Percentiles rank a stretch among this genome's conserved stretches.
Evolutionary conservation across 2,888 invertebrate genomes (phyloP).

Genomic region (Phasia obesa): DNA sequence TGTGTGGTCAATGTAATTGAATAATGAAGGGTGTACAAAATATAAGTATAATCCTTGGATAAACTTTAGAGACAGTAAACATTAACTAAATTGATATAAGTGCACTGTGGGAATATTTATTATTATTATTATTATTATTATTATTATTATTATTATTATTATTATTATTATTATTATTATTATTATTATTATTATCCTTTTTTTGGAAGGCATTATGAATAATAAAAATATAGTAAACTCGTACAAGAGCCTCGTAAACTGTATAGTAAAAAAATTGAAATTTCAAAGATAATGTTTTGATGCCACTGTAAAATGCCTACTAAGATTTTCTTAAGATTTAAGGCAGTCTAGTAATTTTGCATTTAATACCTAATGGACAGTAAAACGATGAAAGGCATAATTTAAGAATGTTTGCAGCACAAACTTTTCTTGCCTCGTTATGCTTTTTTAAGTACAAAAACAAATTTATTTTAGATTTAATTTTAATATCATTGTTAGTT

Average conservation of each 20-base stretch:
- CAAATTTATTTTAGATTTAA: conserved; percentile 68
- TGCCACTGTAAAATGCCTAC: conserved; percentile 1
- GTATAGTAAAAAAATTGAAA: no score
- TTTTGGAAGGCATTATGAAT: no score
- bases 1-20: conserved; percentile 52
- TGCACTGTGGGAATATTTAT: no score
- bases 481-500: conserved; percentile 68
- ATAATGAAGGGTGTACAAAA: conserved; percentile 34
- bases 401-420: conserved; percentile 34
- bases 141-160: no score
- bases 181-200: no score
- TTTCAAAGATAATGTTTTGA: background rate
- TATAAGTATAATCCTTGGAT: conserved; percentile 43
- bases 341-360: conserved; percentile 14
- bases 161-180: no score
- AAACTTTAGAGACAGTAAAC: conserved; percentile 29
- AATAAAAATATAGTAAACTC: no score
- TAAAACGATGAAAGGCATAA: conserved; percentile 34
- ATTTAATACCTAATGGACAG: conserved; percentile 53
- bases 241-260: no score
- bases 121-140: no score
- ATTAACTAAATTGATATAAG: background rate
- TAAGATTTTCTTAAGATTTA: background rate
- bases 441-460: conserved; percentile 60
- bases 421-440: conserved; percentile 32